phyloP scores from a whole-genome alignment of 2,797 vertebrate species.

The Neosilurus mollespiculum region DNA sequence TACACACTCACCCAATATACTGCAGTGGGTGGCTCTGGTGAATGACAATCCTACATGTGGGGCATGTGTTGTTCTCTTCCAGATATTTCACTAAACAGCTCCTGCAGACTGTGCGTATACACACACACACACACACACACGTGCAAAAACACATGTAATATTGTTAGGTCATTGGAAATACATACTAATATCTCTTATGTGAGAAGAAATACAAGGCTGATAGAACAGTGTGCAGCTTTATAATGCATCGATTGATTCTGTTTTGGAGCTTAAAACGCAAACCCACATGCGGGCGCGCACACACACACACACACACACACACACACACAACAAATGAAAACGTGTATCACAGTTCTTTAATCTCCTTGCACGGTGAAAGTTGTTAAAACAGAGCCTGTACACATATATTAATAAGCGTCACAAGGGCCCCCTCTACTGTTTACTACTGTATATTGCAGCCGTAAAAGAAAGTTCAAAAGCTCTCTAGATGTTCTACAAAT shows the following conservation, averaged over 20 bases:
- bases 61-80: constrained; percentile 99
- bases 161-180: background rate
- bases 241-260: background rate
- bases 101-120: constrained; percentile 85
- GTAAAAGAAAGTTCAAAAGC: background rate
- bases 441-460: background rate
- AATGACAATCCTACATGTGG: constrained; percentile 97
- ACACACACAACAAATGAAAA: background rate
- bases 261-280: background rate
- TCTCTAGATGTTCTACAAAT: background rate
- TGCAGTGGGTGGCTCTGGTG: constrained; percentile 99
- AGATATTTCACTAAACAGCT: constrained; percentile 98
- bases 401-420: constrained; percentile 31
- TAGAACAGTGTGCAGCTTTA: background rate
- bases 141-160: constrained; percentile 30
- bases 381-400: constrained; percentile 32
- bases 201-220: background rate
- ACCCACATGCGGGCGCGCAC: too few relatives aligned
- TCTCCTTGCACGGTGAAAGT: background rate
- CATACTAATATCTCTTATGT: background rate
- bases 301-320: too few relatives aligned
- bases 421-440: constrained; percentile 59
- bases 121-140: constrained; percentile 49
- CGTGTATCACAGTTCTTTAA: background rate
- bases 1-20: constrained; percentile 89